Conservation (phyloP, 2,888 invertebrate species). For the Idaea dimidiata region DNA sequence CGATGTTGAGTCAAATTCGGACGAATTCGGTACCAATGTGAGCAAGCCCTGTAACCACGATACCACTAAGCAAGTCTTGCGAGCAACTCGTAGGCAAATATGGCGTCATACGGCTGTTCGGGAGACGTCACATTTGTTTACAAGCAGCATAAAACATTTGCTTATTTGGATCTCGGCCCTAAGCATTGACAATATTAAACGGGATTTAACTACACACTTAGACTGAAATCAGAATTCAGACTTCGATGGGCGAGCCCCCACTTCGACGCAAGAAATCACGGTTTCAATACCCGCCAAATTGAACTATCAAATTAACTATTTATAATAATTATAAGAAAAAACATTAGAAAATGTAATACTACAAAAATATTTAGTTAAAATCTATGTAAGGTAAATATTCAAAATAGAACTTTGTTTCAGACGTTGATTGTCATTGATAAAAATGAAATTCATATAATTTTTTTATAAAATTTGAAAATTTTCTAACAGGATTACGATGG, state of each 20-base stretch:
- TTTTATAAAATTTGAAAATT: constrained; percentile 45
- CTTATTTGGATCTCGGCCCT: too few species aligned
- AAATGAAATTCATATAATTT: constrained; percentile 16
- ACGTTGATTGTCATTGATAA: constrained; percentile 4
- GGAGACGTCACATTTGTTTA: too few species aligned
- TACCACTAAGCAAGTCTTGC: too few species aligned
- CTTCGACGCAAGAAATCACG: not conserved
- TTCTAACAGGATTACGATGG: constrained; percentile 33
- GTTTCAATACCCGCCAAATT: not conserved
- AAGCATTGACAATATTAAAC: not conserved
- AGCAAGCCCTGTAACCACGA: too few species aligned
- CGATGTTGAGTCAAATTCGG: too few species aligned
- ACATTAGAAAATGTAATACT: constrained; percentile 22
- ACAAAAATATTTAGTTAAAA: constrained; percentile 25
- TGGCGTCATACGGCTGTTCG: too few species aligned
- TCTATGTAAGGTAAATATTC: constrained; percentile 25
- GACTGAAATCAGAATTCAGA: not conserved
- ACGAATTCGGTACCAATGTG: too few species aligned
- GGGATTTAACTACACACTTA: not conserved
- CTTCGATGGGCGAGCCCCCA: not conserved
- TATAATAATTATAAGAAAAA: constrained; percentile 14
- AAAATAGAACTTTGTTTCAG: constrained; percentile 21
- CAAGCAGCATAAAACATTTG: too few species aligned
- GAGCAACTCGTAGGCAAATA: too few species aligned
- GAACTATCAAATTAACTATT: not conserved